Evolutionary conservation across 2,113 vertebrate species (phyloP).

Genomic region (Bufo gargarizans): DNA sequence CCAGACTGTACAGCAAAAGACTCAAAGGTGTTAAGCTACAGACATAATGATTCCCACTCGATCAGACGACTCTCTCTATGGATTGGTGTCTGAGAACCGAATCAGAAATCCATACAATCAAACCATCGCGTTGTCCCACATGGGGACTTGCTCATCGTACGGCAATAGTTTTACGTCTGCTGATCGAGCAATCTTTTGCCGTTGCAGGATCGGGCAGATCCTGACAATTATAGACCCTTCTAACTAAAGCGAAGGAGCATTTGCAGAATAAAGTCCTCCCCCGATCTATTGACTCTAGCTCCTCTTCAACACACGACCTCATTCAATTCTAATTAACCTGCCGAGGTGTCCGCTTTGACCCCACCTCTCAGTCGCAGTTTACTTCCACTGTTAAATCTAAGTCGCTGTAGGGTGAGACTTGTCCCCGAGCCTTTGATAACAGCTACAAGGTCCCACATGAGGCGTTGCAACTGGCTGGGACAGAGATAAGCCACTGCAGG

Average conservation of each 20-base stretch:
- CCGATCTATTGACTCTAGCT: not conserved
- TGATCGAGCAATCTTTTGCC: not conserved
- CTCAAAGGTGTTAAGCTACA: not conserved
- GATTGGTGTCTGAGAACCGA: not conserved
- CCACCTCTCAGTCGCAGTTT: not conserved
- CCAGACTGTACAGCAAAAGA: not conserved
- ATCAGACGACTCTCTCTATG: not conserved
- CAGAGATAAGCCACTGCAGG: constrained; percentile 23
- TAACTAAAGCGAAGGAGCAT: not conserved
- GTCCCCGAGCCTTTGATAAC: constrained; percentile 22
- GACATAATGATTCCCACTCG: not conserved
- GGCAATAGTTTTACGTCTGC: not conserved
- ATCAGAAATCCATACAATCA: not conserved
- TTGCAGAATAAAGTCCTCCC: not conserved
- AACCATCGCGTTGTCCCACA: not conserved
- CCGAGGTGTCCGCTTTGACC: not conserved
- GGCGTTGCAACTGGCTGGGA: constrained; percentile 50
- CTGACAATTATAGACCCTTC: no score
- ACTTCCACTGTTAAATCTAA: constrained; percentile 34
- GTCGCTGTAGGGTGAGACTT: constrained; percentile 41
- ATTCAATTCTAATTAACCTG: not conserved
- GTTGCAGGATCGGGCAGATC: not conserved
- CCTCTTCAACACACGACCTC: not conserved
- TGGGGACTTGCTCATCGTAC: not conserved
- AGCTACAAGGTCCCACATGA: constrained; percentile 15